Evolutionary conservation across 2,113 vertebrate species (phyloP).

Genomic region (Percopsis transmontana): DNA sequence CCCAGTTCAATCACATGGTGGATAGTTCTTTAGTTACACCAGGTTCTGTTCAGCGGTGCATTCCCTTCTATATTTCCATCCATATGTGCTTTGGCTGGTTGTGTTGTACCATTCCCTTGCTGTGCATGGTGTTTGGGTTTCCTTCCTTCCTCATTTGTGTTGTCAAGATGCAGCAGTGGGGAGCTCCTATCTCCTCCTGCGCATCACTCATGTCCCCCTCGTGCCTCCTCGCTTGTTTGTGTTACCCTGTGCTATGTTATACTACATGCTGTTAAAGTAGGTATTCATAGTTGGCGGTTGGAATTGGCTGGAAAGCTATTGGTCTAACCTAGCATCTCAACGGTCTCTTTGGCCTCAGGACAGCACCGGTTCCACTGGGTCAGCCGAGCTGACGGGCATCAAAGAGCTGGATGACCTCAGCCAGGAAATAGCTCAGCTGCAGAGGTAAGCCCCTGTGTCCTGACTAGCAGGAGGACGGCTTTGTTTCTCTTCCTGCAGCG

Average conservation of each 20-base stretch:
- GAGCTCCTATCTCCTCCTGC: slow-evolving; percentile 38
- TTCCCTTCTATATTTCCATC: slow-evolving; percentile 26
- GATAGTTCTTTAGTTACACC: background rate
- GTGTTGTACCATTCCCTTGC: slow-evolving; percentile 18
- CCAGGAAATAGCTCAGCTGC: slow-evolving; percentile 93
- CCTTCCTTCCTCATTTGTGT: slow-evolving; percentile 66
- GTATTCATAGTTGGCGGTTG: no score
- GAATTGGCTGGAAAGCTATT: background rate
- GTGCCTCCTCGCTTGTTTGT: slow-evolving; percentile 15
- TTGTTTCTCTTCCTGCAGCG: slow-evolving; percentile 49
- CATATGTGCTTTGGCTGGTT: slow-evolving; percentile 39
- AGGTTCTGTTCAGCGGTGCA: background rate
- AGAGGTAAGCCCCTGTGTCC: slow-evolving; percentile 82
- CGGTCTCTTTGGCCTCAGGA: slow-evolving; percentile 76
- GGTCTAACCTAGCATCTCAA: background rate
- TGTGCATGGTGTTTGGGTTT: slow-evolving; percentile 52
- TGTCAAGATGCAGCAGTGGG: slow-evolving; percentile 35
- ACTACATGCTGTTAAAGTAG: no score
- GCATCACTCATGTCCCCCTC: slow-evolving; percentile 20
- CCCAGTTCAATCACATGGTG: background rate
- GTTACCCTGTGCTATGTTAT: background rate
- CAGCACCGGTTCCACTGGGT: slow-evolving; percentile 78
- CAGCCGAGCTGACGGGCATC: slow-evolving; percentile 88
- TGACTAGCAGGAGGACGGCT: slow-evolving; percentile 36
- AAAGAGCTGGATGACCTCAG: slow-evolving; percentile 95